These are phyloP conservation scores for Glareola pratincola DNA, from an alignment of 2,113 vertebrate species.

Conservation along the genomic window DNA sequence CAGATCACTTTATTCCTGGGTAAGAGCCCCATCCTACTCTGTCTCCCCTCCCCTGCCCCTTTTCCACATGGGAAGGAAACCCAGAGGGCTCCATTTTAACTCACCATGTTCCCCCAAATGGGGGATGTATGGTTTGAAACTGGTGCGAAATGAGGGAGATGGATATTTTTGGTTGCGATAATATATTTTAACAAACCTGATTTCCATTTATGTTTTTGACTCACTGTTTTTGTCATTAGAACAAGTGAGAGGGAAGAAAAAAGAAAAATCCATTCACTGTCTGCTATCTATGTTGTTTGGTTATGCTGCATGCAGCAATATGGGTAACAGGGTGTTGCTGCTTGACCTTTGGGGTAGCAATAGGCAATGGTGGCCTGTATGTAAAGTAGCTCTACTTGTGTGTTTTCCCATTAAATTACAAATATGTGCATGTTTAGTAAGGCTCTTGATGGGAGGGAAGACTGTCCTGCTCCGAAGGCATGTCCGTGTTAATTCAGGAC, in stretches of 20 bases:
- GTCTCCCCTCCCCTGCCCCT: not conserved
- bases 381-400: not conserved
- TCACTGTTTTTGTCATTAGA: not conserved
- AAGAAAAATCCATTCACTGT: not conserved
- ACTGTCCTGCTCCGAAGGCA: not conserved
- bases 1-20: constrained; percentile 89
- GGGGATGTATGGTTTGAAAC: not conserved
- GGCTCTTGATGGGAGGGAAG: not conserved
- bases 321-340: not conserved
- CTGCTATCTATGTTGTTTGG: not conserved
- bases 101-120: not conserved
- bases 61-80: not conserved
- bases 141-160: not conserved
- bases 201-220: not conserved
- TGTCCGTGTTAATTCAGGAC: not conserved
- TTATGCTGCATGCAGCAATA: not conserved
- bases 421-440: not conserved
- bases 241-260: not conserved
- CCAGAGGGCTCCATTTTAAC: not conserved
- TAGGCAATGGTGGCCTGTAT: not conserved
- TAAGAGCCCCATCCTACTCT: constrained; percentile 49
- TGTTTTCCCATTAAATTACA: not conserved
- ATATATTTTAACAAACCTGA: not conserved
- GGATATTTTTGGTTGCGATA: not conserved
- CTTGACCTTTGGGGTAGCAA: not conserved